Percentiles rank a stretch among this genome's conserved stretches.
Evolutionary conservation across 1,140 invertebrate genomes (phyloP).

Genomic region (Ceratosolen fusciceps): DNA sequence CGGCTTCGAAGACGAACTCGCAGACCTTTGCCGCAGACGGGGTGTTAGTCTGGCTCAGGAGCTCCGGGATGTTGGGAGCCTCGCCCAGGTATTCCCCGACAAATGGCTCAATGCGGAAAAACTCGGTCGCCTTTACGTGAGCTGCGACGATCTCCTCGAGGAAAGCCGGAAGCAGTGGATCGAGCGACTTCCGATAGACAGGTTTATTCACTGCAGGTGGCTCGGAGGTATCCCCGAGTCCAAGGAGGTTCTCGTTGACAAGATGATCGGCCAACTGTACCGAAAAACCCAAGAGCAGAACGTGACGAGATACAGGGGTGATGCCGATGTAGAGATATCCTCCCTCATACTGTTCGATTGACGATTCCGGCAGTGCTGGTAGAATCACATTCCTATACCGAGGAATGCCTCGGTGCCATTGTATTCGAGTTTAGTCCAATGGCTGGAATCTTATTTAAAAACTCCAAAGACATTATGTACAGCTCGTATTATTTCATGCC

Average conservation of each 20-base stretch:
- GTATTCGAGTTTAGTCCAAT: too few species aligned
- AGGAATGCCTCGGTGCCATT: too few species aligned
- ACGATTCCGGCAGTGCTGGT: neutral
- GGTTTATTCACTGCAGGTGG: constrained; percentile 30
- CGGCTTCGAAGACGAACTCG: neutral
- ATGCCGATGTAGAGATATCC: constrained; percentile 7
- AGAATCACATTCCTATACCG: too few species aligned
- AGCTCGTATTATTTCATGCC: too few species aligned
- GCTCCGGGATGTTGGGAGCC: constrained; percentile 1
- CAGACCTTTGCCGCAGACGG: neutral
- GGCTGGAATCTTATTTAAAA: too few species aligned
- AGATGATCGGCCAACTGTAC: neutral
- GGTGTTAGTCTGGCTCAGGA: constrained; percentile 13
- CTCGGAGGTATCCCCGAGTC: neutral
- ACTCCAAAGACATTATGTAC: too few species aligned
- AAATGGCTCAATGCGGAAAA: constrained; percentile 21
- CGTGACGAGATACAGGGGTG: neutral
- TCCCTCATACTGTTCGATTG: constrained; percentile 13
- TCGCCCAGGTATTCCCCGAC: neutral
- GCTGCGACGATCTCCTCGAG: neutral
- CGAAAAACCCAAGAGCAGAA: neutral
- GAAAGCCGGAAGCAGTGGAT: neutral
- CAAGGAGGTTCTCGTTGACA: neutral
- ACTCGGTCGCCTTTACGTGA: neutral
- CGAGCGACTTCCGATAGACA: neutral